phyloP scores from a whole-genome alignment of 2,888 invertebrate species.

The Amphipoea oculea region DNA sequence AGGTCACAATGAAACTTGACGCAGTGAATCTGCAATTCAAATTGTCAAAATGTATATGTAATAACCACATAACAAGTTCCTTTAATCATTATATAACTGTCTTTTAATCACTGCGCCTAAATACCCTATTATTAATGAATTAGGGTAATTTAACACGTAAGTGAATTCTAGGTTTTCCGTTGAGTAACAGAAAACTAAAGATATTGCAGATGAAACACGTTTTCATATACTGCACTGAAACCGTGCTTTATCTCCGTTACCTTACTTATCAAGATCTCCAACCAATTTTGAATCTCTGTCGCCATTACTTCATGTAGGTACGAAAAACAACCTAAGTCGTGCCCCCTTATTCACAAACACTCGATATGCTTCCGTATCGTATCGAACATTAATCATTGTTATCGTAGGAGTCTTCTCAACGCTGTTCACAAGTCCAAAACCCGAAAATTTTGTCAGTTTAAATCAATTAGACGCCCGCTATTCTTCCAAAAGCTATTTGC shows the following conservation, averaged over 20 bases:
- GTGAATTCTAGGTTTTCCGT: constrained; percentile 20
- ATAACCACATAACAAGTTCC: neutral
- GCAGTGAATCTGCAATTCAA: constrained; percentile 2
- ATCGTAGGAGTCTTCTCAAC: no score
- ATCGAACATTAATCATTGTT: no score
- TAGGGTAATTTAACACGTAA: constrained; percentile 2
- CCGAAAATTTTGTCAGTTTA: no score
- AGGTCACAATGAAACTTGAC: neutral
- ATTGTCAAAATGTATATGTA: neutral
- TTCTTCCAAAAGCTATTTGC: no score
- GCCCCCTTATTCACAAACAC: no score
- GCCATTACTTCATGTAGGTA: neutral
- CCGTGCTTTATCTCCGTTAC: constrained; percentile 28
- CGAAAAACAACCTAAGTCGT: neutral
- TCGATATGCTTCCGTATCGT: no score
- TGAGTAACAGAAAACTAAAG: constrained; percentile 11
- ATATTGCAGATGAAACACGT: constrained; percentile 4
- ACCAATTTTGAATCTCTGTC: neutral
- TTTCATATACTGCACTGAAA: neutral
- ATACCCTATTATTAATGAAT: constrained; percentile 4
- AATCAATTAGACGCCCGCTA: no score
- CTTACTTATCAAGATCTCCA: constrained; percentile 4
- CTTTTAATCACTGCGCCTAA: constrained; percentile 8
- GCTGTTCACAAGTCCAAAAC: no score
- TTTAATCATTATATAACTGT: constrained; percentile 3